These are phyloP conservation scores for Drosophila pachea DNA, from an alignment of 1,140 invertebrate genomes.

Conservation along the genomic window DNA sequence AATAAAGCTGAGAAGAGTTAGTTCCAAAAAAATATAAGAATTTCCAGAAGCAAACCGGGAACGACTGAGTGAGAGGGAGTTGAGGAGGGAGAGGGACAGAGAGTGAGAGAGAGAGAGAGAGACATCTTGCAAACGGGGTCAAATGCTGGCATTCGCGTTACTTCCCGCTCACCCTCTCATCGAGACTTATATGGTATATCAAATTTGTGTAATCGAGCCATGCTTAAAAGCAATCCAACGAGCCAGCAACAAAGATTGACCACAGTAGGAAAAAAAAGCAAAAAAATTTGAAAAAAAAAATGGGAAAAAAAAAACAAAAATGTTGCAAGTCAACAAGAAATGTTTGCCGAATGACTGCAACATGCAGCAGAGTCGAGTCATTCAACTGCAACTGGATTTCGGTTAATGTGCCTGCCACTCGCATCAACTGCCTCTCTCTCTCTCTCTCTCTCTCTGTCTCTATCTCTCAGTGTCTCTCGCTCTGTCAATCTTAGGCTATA, in stretches of 20 bases:
- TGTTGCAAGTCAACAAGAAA: slow-evolving; percentile 46
- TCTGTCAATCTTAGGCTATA: slow-evolving; percentile 12
- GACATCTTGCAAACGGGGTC: slow-evolving; percentile 34
- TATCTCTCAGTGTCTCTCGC: slow-evolving; percentile 5
- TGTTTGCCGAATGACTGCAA: slow-evolving; percentile 34
- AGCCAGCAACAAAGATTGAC: slow-evolving; percentile 9
- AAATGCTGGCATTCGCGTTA: slow-evolving; percentile 23
- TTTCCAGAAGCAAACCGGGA: background rate
- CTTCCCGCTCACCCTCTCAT: slow-evolving; percentile 6
- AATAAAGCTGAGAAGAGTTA: no score
- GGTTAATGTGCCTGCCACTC: slow-evolving; percentile 59
- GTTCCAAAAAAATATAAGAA: background rate
- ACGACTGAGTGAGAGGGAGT: no score
- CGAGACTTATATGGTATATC: slow-evolving; percentile 37
- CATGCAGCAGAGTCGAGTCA: slow-evolving; percentile 55
- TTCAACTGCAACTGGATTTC: slow-evolving; percentile 74
- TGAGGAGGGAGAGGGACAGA: slow-evolving; percentile 5
- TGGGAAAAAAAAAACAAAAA: slow-evolving; percentile 18
- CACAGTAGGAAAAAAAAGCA: slow-evolving; percentile 1
- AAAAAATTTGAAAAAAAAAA: slow-evolving; percentile 21
- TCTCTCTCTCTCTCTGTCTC: background rate
- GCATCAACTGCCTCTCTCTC: slow-evolving; percentile 22
- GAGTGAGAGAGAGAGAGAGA: background rate
- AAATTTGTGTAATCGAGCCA: slow-evolving; percentile 50
- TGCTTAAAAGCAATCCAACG: slow-evolving; percentile 29